Evolutionary conservation across 2,888 invertebrate genomes (phyloP).

Genomic region (Amphipoea lucens): DNA sequence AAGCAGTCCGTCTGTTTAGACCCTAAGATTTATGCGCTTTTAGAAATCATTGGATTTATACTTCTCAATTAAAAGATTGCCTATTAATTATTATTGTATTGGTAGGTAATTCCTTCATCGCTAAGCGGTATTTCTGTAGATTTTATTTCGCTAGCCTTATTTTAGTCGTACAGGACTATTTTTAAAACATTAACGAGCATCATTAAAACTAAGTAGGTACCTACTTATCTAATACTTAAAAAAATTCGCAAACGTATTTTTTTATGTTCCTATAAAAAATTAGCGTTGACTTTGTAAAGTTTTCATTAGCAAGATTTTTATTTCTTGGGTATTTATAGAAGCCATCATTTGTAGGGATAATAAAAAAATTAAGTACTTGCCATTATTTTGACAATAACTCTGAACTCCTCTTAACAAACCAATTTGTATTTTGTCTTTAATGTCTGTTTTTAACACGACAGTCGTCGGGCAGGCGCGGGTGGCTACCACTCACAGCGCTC

Average conservation of each 20-base stretch:
- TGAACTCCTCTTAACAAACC: constrained; percentile 9
- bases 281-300: background rate
- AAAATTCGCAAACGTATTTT: background rate
- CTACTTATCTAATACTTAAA: background rate
- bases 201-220: background rate
- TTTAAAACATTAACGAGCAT: constrained; percentile 22
- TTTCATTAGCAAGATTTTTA: background rate
- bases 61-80: background rate
- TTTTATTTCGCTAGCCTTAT: background rate
- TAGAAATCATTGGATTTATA: background rate
- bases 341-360: background rate
- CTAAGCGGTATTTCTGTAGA: background rate
- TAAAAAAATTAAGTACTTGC: constrained; percentile 14
- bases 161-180: background rate
- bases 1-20: no score
- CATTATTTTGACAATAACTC: constrained; percentile 22
- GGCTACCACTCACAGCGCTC: constrained; percentile 92
- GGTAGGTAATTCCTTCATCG: background rate
- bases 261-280: background rate
- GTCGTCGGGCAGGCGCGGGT: constrained; percentile 84
- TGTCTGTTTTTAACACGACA: constrained; percentile 68
- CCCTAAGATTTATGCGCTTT: background rate
- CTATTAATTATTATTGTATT: background rate
- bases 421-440: constrained; percentile 41
- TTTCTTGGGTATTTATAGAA: constrained; percentile 20